Evolutionary conservation across 2,113 vertebrate genomes (phyloP), one percentile per base, ranked within the genome.

Genomic region (Phalacrocorax aristotelis): DNA sequence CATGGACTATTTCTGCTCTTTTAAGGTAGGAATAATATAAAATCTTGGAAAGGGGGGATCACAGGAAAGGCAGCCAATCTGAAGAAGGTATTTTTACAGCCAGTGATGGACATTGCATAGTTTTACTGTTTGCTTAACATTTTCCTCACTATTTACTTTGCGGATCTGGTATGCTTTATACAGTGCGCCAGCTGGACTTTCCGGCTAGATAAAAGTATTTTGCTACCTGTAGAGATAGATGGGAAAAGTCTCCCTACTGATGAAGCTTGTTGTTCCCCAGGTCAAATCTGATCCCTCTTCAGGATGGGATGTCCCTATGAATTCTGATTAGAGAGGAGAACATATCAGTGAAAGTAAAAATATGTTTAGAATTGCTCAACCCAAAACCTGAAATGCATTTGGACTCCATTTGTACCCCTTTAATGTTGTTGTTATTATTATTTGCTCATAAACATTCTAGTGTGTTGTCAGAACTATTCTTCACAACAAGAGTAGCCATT

Each of bases 111-210:
- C 23, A 36, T 40, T n/a, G 9, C 40, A 52, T 38, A n/a, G 7
- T 64, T 27, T 76, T 76, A 83, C 44, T 52, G 62, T 77, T 92
- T 95, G 71, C 34, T 92, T 70, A 65, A 34, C 25, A 40, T 76
- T 95, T 90, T 86, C 54, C 62, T 86, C 51, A 62, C 26, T 69
- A 17, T 74, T 96, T 71, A n/a, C 34, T 76, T 88, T 32, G 83
- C 79, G 76, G 66, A 76, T 57, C 49, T 88, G 79, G n/a, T 36
- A 48, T 18, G 30, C 44, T 51, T 83, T 5, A 36, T 71, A 44
- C 23, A 48, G 83, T 49, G 52, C 0, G 0, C 10, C 8, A 1
- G 13, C 34, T 65, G 64, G 36, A 38, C 6, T 80, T 90, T 92
- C 54, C 42, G 77, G 34, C 8, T 60, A 76, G 32, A 34, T 78